Conservation (phyloP, 2,888 invertebrate species). For the Drosophila limbata region DNA sequence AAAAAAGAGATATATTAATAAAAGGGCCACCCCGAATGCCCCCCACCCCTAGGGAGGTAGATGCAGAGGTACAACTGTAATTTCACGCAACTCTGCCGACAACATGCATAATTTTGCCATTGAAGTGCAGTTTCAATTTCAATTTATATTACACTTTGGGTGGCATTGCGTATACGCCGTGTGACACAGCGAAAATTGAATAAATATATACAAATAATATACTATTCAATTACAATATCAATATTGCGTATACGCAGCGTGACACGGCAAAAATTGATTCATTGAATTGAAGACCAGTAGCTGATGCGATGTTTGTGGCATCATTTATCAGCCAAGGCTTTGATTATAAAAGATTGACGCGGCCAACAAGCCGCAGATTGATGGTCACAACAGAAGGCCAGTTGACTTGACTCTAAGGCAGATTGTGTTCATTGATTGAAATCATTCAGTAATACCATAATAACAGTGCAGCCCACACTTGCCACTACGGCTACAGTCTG, state of each 20-base stretch:
- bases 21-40: constrained; percentile 27
- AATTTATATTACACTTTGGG: constrained; percentile 7
- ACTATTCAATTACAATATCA: background rate
- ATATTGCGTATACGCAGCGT: constrained; percentile 38
- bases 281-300: constrained; percentile 43
- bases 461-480: constrained; percentile 44
- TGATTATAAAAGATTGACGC: constrained; percentile 29
- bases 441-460: constrained; percentile 60
- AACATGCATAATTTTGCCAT: constrained; percentile 59
- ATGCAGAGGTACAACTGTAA: constrained; percentile 52
- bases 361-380: constrained; percentile 71
- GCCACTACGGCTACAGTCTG: constrained; percentile 2
- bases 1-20: constrained; percentile 7
- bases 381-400: constrained; percentile 40
- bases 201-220: background rate
- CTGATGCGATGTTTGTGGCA: constrained; percentile 24
- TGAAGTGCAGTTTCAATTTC: constrained; percentile 19
- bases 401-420: constrained; percentile 39
- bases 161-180: constrained; percentile 22
- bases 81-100: constrained; percentile 75
- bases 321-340: constrained; percentile 56
- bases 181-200: background rate
- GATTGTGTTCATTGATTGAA: constrained; percentile 68
- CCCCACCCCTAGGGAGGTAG: background rate
- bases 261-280: constrained; percentile 9